Conservation (phyloP, 2,888 invertebrate genomes). For the Stratiomys singularior region DNA sequence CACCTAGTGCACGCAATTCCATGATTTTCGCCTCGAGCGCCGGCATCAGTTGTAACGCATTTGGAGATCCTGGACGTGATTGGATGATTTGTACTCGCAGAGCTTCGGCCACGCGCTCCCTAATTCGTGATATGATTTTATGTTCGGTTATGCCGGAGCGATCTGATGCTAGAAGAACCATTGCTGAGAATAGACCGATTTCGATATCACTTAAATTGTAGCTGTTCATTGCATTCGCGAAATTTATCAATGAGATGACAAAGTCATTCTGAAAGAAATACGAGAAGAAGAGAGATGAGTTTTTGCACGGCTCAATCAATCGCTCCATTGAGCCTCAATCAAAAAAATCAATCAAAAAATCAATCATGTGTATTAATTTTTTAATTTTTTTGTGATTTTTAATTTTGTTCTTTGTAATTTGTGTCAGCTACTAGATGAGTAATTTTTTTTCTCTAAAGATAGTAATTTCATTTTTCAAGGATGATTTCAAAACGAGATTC, state of each 20-base stretch:
- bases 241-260: slow-evolving; percentile 82
- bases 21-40: slow-evolving; percentile 72
- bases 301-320: too few species aligned
- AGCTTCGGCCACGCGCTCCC: slow-evolving; percentile 87
- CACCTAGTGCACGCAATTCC: slow-evolving; percentile 83
- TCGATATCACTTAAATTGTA: slow-evolving; percentile 89
- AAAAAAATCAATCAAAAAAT: too few species aligned
- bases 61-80: slow-evolving; percentile 62
- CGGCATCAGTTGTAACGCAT: slow-evolving; percentile 65
- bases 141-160: slow-evolving; percentile 83
- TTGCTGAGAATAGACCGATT: slow-evolving; percentile 87
- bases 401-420: too few species aligned
- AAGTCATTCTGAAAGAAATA: slow-evolving; percentile 79
- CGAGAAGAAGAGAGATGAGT: too few species aligned
- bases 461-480: too few species aligned
- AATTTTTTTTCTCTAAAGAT: too few species aligned
- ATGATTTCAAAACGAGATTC: too few species aligned
- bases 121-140: slow-evolving; percentile 80
- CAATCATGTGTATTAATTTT: too few species aligned
- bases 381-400: too few species aligned
- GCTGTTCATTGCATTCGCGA: slow-evolving; percentile 78
- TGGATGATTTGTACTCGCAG: slow-evolving; percentile 78
- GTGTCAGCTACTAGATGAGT: too few species aligned
- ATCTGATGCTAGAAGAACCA: slow-evolving; percentile 84
- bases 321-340: too few species aligned